Percentiles rank a stretch among this genome's conserved stretches.
These are phyloP conservation scores for Cervus canadensis DNA, from an alignment of 2,113 vertebrate species.

Conservation along the genomic window DNA sequence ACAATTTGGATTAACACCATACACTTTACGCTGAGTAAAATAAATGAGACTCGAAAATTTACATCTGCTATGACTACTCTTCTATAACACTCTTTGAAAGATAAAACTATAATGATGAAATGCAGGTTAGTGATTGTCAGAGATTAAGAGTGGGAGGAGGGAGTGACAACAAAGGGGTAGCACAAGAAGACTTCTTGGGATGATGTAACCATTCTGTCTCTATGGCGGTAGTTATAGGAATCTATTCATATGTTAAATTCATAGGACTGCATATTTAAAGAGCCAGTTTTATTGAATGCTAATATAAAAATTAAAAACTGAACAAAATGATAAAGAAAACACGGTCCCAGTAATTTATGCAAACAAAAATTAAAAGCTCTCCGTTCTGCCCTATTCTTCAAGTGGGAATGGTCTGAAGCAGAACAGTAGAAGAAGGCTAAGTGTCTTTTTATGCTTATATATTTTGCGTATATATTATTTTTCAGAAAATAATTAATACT, in stretches of 20 bases:
- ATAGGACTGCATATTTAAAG: background rate
- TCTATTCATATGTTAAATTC: background rate
- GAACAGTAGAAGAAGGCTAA: background rate
- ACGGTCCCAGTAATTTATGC: background rate
- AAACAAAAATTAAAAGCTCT: background rate
- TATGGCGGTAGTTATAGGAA: background rate
- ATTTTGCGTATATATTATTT: background rate
- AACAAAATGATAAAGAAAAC: background rate
- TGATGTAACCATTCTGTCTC: background rate
- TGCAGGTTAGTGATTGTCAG: background rate
- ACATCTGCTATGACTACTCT: background rate
- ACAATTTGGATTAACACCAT: background rate
- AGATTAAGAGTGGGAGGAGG: background rate
- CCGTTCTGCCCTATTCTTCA: background rate
- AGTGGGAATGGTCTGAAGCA: background rate
- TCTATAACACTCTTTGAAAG: background rate
- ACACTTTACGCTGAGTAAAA: background rate
- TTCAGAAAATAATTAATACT: constrained; percentile 12
- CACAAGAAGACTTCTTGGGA: background rate
- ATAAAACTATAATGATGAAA: background rate
- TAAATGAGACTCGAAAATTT: background rate
- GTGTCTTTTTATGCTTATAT: background rate
- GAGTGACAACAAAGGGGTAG: background rate
- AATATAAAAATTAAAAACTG: background rate
- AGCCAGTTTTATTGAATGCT: background rate